Evolutionary conservation across 2,888 invertebrate species (phyloP).

Genomic region (Ophioninae sp.): DNA sequence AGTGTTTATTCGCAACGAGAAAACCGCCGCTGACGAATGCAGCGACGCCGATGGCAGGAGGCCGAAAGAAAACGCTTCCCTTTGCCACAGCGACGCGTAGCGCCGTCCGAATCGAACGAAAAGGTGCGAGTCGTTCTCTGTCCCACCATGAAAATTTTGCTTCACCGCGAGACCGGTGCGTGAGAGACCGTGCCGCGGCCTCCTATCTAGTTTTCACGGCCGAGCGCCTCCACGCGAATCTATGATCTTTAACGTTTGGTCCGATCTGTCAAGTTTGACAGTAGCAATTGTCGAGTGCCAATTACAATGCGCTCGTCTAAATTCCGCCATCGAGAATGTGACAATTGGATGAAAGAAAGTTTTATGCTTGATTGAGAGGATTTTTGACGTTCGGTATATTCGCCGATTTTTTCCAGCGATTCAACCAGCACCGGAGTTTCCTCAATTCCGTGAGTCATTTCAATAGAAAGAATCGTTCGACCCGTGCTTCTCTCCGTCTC

Average conservation of each 20-base stretch:
- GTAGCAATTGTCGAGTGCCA: not conserved
- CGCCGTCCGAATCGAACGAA: no score
- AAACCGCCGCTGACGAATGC: no score
- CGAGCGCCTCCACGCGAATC: not conserved
- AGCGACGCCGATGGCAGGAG: no score
- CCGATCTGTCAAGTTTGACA: slow-evolving; percentile 19
- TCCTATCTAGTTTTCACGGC: not conserved
- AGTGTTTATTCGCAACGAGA: no score
- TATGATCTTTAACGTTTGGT: not conserved
- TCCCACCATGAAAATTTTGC: no score
- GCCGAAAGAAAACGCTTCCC: no score
- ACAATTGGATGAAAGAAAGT: not conserved
- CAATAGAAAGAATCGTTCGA: not conserved
- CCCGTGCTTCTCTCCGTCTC: not conserved
- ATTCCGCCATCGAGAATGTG: not conserved
- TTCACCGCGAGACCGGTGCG: no score
- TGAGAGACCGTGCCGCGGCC: not conserved
- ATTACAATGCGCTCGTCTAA: not conserved
- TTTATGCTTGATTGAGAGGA: slow-evolving; percentile 1
- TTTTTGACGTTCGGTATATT: slow-evolving; percentile 3
- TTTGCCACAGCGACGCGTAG: no score
- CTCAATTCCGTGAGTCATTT: slow-evolving; percentile 5
- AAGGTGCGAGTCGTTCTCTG: no score
- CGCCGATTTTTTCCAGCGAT: not conserved
- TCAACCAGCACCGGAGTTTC: slow-evolving; percentile 29